These are phyloP conservation scores for Oryzias woworae DNA, from an alignment of 2,113 vertebrate species.

Conservation along the genomic window DNA sequence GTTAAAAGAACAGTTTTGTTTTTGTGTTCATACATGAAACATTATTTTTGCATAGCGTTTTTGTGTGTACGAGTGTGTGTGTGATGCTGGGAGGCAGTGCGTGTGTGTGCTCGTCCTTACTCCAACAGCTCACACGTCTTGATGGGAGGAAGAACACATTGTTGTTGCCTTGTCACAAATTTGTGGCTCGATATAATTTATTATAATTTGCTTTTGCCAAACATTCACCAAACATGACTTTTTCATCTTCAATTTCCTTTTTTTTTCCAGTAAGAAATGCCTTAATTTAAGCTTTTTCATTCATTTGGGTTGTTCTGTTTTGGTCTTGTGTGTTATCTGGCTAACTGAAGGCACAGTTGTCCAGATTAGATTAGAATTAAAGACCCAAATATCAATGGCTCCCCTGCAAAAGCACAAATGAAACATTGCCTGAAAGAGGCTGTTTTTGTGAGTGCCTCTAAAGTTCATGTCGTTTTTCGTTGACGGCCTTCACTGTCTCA, in stretches of 20 bases:
- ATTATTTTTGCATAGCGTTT: slow-evolving; percentile 76
- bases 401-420: slow-evolving; percentile 66
- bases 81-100: slow-evolving; percentile 27
- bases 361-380: slow-evolving; percentile 1
- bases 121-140: slow-evolving; percentile 51
- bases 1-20: not conserved
- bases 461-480: slow-evolving; percentile 9
- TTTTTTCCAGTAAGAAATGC: slow-evolving; percentile 71
- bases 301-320: slow-evolving; percentile 51
- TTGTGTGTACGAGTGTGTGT: slow-evolving; percentile 61
- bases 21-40: slow-evolving; percentile 62
- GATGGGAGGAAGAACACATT: slow-evolving; percentile 26
- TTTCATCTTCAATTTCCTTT: slow-evolving; percentile 42
- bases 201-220: slow-evolving; percentile 72
- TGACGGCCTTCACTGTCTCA: slow-evolving; percentile 2
- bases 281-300: slow-evolving; percentile 75
- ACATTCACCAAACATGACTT: slow-evolving; percentile 76
- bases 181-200: slow-evolving; percentile 74
- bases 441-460: slow-evolving; percentile 56
- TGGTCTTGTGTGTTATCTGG: slow-evolving; percentile 28
- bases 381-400: slow-evolving; percentile 28
- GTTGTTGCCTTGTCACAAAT: slow-evolving; percentile 78
- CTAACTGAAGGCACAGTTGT: slow-evolving; percentile 27
- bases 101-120: slow-evolving; percentile 70
- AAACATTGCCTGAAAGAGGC: slow-evolving; percentile 30